Evolutionary conservation across 2,113 vertebrate species (phyloP).

Genomic region (Merops nubicus): DNA sequence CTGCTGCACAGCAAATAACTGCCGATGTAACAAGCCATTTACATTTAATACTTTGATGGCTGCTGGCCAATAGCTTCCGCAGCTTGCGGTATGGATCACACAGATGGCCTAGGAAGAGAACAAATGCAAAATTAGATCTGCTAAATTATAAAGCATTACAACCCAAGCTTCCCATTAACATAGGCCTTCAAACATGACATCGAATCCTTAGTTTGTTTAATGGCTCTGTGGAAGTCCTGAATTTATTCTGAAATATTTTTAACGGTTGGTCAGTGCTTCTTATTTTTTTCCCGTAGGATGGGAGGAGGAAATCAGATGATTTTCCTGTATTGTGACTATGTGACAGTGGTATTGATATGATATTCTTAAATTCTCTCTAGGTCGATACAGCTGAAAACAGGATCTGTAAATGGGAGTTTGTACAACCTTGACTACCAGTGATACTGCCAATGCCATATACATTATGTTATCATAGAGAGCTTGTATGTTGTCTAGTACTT

Average conservation of each 20-base stretch:
- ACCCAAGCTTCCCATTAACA: background rate
- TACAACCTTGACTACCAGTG: background rate
- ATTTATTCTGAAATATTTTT: background rate
- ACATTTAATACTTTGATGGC: conserved; percentile 33
- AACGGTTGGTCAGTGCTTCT: background rate
- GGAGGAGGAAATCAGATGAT: background rate
- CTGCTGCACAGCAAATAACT: conserved; percentile 14
- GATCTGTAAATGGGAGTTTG: background rate
- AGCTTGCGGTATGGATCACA: background rate
- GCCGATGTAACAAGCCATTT: conserved; percentile 8
- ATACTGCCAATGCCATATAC: background rate
- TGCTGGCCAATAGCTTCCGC: conserved; percentile 21
- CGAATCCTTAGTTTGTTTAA: conserved; percentile 21
- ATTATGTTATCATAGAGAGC: background rate
- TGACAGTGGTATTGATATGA: background rate
- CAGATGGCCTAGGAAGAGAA: conserved; percentile 10
- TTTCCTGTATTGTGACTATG: background rate
- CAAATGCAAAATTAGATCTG: conserved; percentile 17
- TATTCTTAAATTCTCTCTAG: background rate
- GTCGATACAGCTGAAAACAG: background rate
- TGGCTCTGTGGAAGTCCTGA: background rate
- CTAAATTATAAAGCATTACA: conserved; percentile 18
- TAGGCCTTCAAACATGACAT: background rate
- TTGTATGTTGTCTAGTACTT: background rate
- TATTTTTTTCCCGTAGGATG: background rate